Evolutionary conservation across 1,140 invertebrate species (phyloP), one percentile per base, ranked within the genome.

Genomic region (Drosophila bocqueti): DNA sequence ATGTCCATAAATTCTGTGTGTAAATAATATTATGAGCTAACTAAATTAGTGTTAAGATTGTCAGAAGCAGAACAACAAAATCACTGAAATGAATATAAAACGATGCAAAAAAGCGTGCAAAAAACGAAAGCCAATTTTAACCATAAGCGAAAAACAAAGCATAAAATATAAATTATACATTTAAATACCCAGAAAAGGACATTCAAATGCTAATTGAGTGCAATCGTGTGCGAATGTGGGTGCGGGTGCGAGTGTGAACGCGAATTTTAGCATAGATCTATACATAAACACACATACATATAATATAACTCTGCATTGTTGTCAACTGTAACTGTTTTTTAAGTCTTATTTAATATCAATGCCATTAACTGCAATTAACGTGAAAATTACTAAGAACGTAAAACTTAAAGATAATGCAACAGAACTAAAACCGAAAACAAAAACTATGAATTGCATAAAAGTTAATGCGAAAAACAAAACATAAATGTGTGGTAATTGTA

Each of bases 261-360:
- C 15, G 29, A n/a, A 34, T 52, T 68, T 74, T 61, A 62, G 49
- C 36, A 55, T 86, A 78, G 82, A 43, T 52, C 24, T 50, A 59
- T 79, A 54, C 61, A 69, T 62, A 69, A 45, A 68, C 34, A 42
- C 36, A 49, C 43, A 61, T 15, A 69, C 60, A 68, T 36, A 36
- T 4, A 74, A 83, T 24, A 24, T 24, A 75, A 81, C 75, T 81
- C 77, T 84, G 85, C 85, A 89, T 89, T 90, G 85, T 84, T 89
- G 83, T 87, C 63, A 87, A 87, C 83, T 83, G 77, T 87, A 87
- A 89, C 76, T 68, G 78, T 79, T 84, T 89, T 89, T 89, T 78
- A 84, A 90, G 74, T 89, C 84, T 81, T 73, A 89, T 83, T 89
- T 89, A 84, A 89, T 74, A 79, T 81, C 84, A 46, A 75, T 72